Evolutionary conservation across 1,140 invertebrate species (phyloP), one percentile per base, ranked within the genome.

Genomic region (Eumaeus atala): DNA sequence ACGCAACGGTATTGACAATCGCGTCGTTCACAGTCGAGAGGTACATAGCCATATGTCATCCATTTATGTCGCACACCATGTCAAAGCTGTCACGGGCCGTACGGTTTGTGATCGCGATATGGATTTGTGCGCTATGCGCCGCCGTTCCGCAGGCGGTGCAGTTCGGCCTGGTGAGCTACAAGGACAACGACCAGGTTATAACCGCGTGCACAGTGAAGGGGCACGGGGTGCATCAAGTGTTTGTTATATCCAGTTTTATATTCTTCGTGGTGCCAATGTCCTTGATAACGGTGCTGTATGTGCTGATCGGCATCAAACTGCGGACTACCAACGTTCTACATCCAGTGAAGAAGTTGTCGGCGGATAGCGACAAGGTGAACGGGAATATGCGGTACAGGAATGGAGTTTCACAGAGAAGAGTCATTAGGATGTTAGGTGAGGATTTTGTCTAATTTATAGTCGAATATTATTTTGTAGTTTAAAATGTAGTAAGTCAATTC

Each of bases 1-100:
- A 98, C 79, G 96, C 97, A 0, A 97, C 97, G 0, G 94, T 98
- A 0, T 88, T 98, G 44, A 95, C 94, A 0, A 95, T 96, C 52
- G 94, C 93, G 0, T 89, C 92, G 34, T 95, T 96, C 77, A 95
- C 94, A 0, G 84, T 94, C 9, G 95, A 96, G 74, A 87, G 95
- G 34, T 96, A 95, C 77, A 84, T 95, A 10, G 93, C 93, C 14
- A 94, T 95, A 56, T 94, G 93, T 65, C 92, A 94, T 72, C 93
- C 93, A 0, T 89, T 94, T 62, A 85, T 90, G 47, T 90, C 92
- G 1, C 96, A 97, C 75, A 95, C 94, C 33, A 94, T 96, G 90
- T 95, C 94, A 0, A 95, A 94, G 64, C 77, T 95, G 17, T 93
- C 93, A 5, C 87, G 93, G 50, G 93, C 92, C 0, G 88, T 94